Conservation (phyloP, 2,797 vertebrate genomes). For the Channallabes apus region DNA sequence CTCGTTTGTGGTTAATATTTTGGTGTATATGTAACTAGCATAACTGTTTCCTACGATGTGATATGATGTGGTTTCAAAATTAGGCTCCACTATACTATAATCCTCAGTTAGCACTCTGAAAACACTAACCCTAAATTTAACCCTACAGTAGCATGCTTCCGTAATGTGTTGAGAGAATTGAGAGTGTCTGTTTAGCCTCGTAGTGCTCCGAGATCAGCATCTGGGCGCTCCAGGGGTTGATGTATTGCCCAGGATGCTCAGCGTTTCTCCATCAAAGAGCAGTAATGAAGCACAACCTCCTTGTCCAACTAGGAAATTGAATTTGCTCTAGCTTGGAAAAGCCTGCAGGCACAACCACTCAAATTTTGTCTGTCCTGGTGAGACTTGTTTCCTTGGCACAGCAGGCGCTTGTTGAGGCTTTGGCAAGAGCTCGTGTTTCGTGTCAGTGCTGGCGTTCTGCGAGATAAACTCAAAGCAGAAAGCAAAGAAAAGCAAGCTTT, state of each 20-base stretch:
- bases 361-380: constrained; percentile 34
- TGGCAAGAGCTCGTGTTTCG: constrained; percentile 20
- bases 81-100: neutral
- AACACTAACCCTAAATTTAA: no score
- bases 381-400: constrained; percentile 35
- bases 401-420: constrained; percentile 25
- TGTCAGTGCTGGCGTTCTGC: constrained; percentile 23
- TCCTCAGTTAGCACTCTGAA: neutral
- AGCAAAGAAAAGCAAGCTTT: constrained; percentile 1
- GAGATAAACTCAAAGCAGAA: constrained; percentile 25
- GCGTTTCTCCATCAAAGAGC: constrained; percentile 39
- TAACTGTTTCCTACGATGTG: neutral
- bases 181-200: constrained; percentile 11
- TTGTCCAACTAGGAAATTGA: constrained; percentile 43
- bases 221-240: constrained; percentile 21
- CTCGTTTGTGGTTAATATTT: no score
- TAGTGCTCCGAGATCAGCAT: constrained; percentile 15
- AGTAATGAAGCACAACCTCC: constrained; percentile 36
- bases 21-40: neutral
- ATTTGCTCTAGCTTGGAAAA: constrained; percentile 37
- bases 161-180: constrained; percentile 24
- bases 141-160: neutral
- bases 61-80: neutral
- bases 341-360: constrained; percentile 38
- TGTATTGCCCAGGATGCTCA: constrained; percentile 31